These are phyloP conservation scores for Drosophila navojoa DNA, from an alignment of 1,140 invertebrate species.

Conservation along the genomic window DNA sequence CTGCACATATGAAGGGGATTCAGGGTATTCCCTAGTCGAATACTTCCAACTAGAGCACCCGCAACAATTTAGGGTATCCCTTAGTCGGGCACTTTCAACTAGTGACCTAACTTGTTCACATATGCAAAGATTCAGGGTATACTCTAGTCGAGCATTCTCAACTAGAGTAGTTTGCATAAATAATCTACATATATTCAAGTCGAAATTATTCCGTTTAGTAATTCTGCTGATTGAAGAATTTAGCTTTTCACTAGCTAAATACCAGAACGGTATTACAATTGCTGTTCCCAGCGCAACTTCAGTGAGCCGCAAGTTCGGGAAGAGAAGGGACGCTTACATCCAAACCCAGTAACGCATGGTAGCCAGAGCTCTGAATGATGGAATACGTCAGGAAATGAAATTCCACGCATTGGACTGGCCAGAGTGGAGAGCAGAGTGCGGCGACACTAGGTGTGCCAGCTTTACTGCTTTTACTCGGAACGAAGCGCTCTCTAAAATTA, in stretches of 20 bases:
- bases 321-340: background rate
- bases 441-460: background rate
- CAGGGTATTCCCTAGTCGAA: no score
- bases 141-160: no score
- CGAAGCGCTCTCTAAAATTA: background rate
- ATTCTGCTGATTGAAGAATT: no score
- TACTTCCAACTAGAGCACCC: no score
- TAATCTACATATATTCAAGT: no score
- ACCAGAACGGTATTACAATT: conserved; percentile 2
- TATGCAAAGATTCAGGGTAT: no score
- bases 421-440: conserved; percentile 1
- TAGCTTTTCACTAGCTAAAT: background rate
- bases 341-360: background rate
- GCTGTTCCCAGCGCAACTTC: background rate
- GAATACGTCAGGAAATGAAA: conserved; percentile 25
- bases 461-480: background rate
- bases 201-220: no score
- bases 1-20: no score
- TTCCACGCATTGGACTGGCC: conserved; percentile 15
- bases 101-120: no score
- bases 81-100: no score
- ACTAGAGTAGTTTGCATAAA: no score
- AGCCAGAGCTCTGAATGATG: conserved; percentile 29
- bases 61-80: no score
- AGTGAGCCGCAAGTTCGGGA: background rate